Evolutionary conservation across 1,140 invertebrate species (phyloP).

Genomic region (Rhopalosiphum maidis): DNA sequence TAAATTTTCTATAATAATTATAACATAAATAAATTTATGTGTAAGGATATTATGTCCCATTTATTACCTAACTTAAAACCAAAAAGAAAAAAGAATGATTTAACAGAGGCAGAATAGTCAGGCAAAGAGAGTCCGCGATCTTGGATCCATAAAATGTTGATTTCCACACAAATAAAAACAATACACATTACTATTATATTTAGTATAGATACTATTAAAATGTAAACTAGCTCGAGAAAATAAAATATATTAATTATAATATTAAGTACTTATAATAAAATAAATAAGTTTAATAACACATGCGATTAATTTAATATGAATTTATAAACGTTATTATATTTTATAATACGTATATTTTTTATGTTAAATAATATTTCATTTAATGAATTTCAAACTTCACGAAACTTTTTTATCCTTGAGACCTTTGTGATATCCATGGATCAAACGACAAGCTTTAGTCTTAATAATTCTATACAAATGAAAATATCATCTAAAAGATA

Average conservation of each 20-base stretch:
- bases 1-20: not conserved
- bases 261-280: too few relatives aligned
- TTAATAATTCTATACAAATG: not conserved
- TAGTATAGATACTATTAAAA: not conserved
- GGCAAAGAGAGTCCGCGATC: not conserved
- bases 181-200: not conserved
- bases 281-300: too few relatives aligned
- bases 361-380: not conserved
- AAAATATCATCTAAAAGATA: not conserved
- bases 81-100: not conserved
- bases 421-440: not conserved
- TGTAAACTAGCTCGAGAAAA: not conserved
- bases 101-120: not conserved
- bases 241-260: too few relatives aligned
- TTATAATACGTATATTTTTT: not conserved
- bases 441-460: not conserved
- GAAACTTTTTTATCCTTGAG: too few relatives aligned
- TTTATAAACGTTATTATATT: not conserved
- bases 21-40: not conserved
- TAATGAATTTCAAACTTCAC: not conserved
- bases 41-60: not conserved
- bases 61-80: not conserved
- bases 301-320: not conserved
- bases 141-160: not conserved
- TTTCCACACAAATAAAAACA: not conserved